Conservation (phyloP, 2,113 vertebrate species). For the Caranx melampygus region DNA sequence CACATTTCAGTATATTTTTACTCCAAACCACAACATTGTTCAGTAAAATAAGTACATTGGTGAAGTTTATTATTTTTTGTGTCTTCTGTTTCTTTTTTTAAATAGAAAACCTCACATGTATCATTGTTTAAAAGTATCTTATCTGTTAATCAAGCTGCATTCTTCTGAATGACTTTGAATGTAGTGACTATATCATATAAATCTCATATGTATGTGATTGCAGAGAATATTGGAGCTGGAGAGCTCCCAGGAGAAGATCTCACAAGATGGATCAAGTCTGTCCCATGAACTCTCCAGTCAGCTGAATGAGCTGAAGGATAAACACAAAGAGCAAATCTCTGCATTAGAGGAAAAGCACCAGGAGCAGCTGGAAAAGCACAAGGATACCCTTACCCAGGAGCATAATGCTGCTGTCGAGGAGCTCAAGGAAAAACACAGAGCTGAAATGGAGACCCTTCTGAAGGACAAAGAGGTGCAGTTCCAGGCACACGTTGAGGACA, state of each 20-base stretch:
- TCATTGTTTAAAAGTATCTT: background rate
- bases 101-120: no score
- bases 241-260: constrained; percentile 86
- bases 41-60: background rate
- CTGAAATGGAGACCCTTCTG: constrained; percentile 83
- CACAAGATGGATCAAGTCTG: constrained; percentile 79
- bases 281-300: constrained; percentile 81
- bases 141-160: background rate
- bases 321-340: constrained; percentile 84
- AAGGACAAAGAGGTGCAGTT: constrained; percentile 91
- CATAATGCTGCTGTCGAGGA: constrained; percentile 82
- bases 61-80: background rate
- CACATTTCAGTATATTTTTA: background rate
- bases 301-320: constrained; percentile 86
- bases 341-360: constrained; percentile 85
- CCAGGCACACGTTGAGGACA: constrained; percentile 89
- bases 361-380: constrained; percentile 85
- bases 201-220: constrained; percentile 54
- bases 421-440: constrained; percentile 83
- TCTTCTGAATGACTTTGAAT: background rate
- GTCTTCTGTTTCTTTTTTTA: background rate
- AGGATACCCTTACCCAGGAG: constrained; percentile 80
- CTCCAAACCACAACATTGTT: background rate
- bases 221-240: constrained; percentile 96
- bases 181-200: background rate